phyloP scores from a whole-genome alignment of 2,888 invertebrate species.

The Holacanthella duospinosa region DNA sequence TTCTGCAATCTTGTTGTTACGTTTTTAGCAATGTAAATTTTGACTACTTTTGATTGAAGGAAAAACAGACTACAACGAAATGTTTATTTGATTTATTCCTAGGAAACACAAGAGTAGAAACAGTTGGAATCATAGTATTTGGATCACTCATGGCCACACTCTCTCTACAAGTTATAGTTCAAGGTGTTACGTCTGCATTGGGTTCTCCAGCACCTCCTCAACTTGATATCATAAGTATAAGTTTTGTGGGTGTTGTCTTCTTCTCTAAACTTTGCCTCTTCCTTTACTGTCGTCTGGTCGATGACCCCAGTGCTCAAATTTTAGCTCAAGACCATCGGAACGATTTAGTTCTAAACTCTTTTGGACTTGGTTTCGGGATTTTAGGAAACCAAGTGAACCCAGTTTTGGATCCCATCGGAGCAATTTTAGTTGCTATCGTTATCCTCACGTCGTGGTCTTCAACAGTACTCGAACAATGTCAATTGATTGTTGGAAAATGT shows the following conservation, averaged over 20 bases:
- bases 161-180: constrained; percentile 3
- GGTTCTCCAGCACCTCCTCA: not conserved
- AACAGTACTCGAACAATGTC: constrained; percentile 8
- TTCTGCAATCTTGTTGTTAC: too few relatives aligned
- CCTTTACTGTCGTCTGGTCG: constrained; percentile 10
- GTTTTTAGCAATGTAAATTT: too few relatives aligned
- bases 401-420: constrained; percentile 9
- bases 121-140: constrained; percentile 12
- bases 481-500: constrained; percentile 6
- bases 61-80: too few relatives aligned
- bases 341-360: constrained; percentile 3
- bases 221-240: not conserved
- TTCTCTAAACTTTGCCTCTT: not conserved
- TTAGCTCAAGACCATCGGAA: constrained; percentile 12
- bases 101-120: constrained; percentile 10
- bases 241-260: not conserved
- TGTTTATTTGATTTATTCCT: too few relatives aligned
- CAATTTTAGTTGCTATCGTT: constrained; percentile 9
- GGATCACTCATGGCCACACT: constrained; percentile 11
- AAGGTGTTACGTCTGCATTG: not conserved
- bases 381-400: constrained; percentile 5
- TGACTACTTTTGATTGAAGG: too few relatives aligned
- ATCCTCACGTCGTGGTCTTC: constrained; percentile 11
- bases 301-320: constrained; percentile 2
- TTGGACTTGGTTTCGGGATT: constrained; percentile 8